Percentiles rank a stretch among this genome's conserved stretches.
phyloP scores from a whole-genome alignment of 2,797 vertebrate genomes.

The Sarcophilus harrisii region DNA sequence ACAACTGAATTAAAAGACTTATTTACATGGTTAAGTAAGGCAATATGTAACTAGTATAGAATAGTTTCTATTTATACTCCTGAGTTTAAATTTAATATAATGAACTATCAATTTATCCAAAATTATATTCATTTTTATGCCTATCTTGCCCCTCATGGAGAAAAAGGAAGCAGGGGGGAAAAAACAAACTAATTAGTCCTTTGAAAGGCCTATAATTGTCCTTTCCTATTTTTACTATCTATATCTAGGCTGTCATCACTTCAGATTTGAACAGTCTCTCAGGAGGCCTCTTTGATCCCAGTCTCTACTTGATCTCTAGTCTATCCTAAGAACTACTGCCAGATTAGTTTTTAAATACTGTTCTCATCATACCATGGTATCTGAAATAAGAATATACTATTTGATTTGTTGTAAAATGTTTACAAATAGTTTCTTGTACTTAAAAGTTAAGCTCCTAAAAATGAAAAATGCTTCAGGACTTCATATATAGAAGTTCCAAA shows the following conservation, averaged over 20 bases:
- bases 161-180: neutral
- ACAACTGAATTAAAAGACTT: neutral
- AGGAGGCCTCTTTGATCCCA: neutral
- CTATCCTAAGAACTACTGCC: neutral
- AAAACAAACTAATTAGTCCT: neutral
- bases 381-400: slow-evolving; percentile 22
- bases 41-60: neutral
- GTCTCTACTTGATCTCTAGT: neutral
- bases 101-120: neutral
- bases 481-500: slow-evolving; percentile 33
- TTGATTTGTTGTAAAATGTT: slow-evolving; percentile 58
- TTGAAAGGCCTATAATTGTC: neutral
- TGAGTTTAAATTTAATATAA: neutral
- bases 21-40: neutral
- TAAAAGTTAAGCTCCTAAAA: neutral
- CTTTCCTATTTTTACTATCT: neutral
- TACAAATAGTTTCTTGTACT: slow-evolving; percentile 47
- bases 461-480: slow-evolving; percentile 15
- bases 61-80: neutral
- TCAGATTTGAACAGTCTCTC: neutral
- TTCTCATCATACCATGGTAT: slow-evolving; percentile 26
- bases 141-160: neutral
- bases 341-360: neutral
- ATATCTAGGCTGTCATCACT: neutral
- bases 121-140: neutral